phyloP scores from a whole-genome alignment of 2,113 vertebrate genomes.

The Xiphophorus maculatus region DNA sequence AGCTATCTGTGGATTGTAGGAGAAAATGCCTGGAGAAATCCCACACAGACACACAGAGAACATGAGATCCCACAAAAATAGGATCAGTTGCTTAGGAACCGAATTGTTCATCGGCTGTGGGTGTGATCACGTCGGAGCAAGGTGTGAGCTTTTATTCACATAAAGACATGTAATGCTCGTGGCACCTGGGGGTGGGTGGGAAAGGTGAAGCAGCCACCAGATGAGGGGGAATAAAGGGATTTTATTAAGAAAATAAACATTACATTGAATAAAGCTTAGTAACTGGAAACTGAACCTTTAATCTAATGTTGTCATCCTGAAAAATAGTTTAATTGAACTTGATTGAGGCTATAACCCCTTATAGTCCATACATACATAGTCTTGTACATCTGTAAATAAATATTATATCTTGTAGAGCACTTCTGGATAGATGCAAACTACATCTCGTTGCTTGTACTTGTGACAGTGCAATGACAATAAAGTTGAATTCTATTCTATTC shows the following conservation, averaged over 20 bases:
- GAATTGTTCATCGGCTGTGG: conserved; percentile 62
- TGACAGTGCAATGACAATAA: no score
- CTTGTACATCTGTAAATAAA: no score
- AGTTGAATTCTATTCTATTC: no score
- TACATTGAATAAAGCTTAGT: neutral
- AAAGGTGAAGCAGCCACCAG: conserved; percentile 45
- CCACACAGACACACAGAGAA: conserved; percentile 57
- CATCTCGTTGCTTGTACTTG: no score
- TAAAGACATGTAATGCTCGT: conserved; percentile 24
- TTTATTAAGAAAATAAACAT: neutral
- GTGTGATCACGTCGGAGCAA: conserved; percentile 54
- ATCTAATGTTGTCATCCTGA: neutral
- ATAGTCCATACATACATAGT: no score
- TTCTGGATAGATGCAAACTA: no score
- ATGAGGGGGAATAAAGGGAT: neutral
- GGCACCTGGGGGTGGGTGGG: conserved; percentile 44
- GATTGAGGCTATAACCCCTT: neutral
- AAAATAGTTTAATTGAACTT: neutral
- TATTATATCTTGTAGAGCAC: no score
- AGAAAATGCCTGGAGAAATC: conserved; percentile 49
- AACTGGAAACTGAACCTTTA: neutral
- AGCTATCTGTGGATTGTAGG: conserved; percentile 46
- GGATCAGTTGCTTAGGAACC: conserved; percentile 72
- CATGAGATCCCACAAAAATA: conserved; percentile 53
- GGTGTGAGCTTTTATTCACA: conserved; percentile 64